Evolutionary conservation across 2,888 invertebrate species (phyloP), one percentile per base, ranked within the genome.

Genomic region (Amphipyra berbera): DNA sequence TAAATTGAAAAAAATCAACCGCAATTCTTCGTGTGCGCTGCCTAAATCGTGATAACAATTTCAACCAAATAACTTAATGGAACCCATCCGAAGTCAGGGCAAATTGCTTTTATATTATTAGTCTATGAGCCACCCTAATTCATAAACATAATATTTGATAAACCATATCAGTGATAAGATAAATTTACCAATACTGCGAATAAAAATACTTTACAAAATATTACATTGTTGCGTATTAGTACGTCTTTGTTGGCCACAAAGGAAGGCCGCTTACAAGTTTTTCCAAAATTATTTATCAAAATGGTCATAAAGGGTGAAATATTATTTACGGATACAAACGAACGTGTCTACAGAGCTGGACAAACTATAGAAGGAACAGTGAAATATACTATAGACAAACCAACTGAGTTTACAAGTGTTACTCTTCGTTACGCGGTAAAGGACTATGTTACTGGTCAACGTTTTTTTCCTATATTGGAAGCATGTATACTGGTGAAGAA

Each of bases 371-470:
- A 41, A 3, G 85, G 85, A 10, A 40, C 68, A n/a, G 55, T 84
- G 5, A 81, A 71, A 35, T 85, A 79, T 41, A 52, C 42, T 0
- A 12, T 85, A 6, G 68, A 74, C 12, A 64, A 78, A 53, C 69
- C 79, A 8, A 79, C 73, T 0, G 68, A 73, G n/a, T 81, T 70
- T 10, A 65, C 68, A 49, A 48, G 55, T 7, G 71, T 84, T 0
- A 61, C 55, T 6, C 50, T 84, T 76, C 72, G 0, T 56, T 85
- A 5, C 54, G 79, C 1, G 85, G 84, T 3, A 73, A 68, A 58
- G 80, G 75, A 12, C 61, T 58, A 5, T 79, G 78, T 35, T 15
- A 14, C 0, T 84, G 78, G 83, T 30, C 55, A 5, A 44, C 12
- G 21, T n/a, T 10, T 13, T 52, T 4, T 33, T 4, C 9, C 33